Base-by-base conservation (phyloP, 37 sponge, comb jelly and placozoan species). In the Amphimedon queenslandica region DNA sequence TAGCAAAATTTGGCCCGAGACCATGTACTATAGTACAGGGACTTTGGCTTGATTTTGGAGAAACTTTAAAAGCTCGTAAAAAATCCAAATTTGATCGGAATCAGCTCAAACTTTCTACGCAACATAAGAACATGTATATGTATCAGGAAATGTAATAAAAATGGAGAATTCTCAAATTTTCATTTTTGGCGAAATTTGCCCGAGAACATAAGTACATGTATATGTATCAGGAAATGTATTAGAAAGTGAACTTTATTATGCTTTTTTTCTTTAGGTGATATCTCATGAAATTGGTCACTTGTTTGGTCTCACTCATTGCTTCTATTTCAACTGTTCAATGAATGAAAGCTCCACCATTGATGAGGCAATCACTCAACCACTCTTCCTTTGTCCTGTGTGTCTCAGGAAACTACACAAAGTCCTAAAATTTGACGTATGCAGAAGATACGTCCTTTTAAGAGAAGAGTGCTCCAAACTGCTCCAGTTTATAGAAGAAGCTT, bases 351-450 rank as follows among this genome's bases (percentile, higher is more conserved):
- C 53, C 53, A 75, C 80, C 71, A 80, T 89, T 5, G 71, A 66
- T 21, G 82, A 92, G 47, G 90, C 90, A 55, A 87, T 84, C 43
- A 67, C 75, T 0, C 90, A 92, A 71, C 84, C 89, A 10, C 70
- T 86, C 23, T 88, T 88, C 75, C 85, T 96, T 66, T 96, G 96
- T 68, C 96, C 96, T 21, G 53, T 91, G 29, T 96, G 96, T 37
- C 71, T 96, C 39, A 67, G 88, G 39, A 96, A 96, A 75, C 72
- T 96, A 35, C 73, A 73, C 35, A 85, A 88, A 42, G 77, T 71
- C 6, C 67, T 95, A 37, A 82, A 79, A 56, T 95, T 91, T 57
- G 78, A 91, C 64, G 56, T 86, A 4, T 18, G 38, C 0, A 67
- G 80, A 24, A 69, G 91, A 4, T 94, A 88, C 71, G 8, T 40